A percentile compares a stretch with the other conserved stretches of the same genome.
These are phyloP conservation scores for Botia kubotai DNA, from an alignment of 2,797 vertebrate species.

Conservation along the genomic window DNA sequence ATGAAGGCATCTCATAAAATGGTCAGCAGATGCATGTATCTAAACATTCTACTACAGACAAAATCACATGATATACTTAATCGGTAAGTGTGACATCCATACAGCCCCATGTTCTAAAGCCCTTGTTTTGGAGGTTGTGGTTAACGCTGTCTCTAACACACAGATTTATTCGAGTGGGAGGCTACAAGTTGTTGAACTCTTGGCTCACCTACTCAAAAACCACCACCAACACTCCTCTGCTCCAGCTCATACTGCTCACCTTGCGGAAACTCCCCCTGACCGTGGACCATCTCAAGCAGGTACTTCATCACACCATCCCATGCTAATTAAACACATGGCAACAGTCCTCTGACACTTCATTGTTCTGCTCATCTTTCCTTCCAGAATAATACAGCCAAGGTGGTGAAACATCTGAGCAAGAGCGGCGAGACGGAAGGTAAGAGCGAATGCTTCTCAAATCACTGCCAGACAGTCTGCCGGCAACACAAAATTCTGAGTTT, in stretches of 20 bases:
- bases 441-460: conserved; percentile 16
- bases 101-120: background rate
- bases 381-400: conserved; percentile 96
- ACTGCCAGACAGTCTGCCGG: background rate
- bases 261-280: conserved; percentile 93
- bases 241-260: conserved; percentile 92
- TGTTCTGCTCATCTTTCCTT: background rate
- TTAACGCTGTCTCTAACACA: background rate
- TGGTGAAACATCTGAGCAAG: conserved; percentile 96
- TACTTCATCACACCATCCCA: conserved; percentile 60
- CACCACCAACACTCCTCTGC: conserved; percentile 87
- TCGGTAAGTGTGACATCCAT: conserved; percentile 75
- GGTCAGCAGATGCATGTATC: conserved; percentile 95
- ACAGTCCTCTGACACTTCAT: background rate
- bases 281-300: conserved; percentile 95
- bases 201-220: conserved; percentile 94
- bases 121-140: background rate
- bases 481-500: background rate
- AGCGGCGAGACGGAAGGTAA: conserved; percentile 91
- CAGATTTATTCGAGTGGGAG: conserved; percentile 92
- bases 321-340: background rate
- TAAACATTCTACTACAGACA: conserved; percentile 94
- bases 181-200: conserved; percentile 91
- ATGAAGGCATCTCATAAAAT: conserved; percentile 97
- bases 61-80: conserved; percentile 87